Evolutionary conservation across 2,113 vertebrate species (phyloP).

Genomic region (Merops nubicus): DNA sequence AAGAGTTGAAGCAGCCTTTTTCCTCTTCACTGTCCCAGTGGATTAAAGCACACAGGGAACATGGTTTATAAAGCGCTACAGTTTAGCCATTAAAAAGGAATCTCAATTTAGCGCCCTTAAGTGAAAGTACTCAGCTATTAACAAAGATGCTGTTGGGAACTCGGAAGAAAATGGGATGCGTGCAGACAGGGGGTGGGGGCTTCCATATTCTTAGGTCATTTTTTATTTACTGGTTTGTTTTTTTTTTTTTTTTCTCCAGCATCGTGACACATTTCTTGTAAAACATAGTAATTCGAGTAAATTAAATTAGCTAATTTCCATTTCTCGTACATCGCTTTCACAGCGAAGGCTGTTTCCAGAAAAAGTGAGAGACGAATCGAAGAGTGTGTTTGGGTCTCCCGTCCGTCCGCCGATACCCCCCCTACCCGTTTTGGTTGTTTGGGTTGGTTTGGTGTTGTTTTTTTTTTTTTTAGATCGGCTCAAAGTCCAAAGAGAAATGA

Average conservation of each 20-base stretch:
- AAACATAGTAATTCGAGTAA: background rate
- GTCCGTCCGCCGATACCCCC: no score
- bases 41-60: constrained; percentile 40
- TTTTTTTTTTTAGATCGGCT: background rate
- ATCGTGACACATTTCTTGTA: background rate
- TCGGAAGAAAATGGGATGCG: constrained; percentile 1
- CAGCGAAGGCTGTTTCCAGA: background rate
- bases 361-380: background rate
- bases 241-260: rapidly evolving
- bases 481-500: constrained; percentile 72
- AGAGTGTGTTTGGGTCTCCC: background rate
- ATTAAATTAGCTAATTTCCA: constrained; percentile 9
- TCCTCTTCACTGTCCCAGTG: constrained; percentile 2
- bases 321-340: background rate
- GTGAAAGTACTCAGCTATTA: constrained; percentile 44
- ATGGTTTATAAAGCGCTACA: constrained; percentile 46
- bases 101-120: constrained; percentile 44
- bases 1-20: constrained; percentile 10
- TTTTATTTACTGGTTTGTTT: background rate
- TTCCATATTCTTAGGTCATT: background rate
- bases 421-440: no score
- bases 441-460: background rate
- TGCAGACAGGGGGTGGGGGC: background rate
- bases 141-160: constrained; percentile 42
- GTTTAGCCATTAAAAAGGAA: constrained; percentile 60